phyloP scores from a whole-genome alignment of 1,140 invertebrate genomes.

The Maniola jurtina region DNA sequence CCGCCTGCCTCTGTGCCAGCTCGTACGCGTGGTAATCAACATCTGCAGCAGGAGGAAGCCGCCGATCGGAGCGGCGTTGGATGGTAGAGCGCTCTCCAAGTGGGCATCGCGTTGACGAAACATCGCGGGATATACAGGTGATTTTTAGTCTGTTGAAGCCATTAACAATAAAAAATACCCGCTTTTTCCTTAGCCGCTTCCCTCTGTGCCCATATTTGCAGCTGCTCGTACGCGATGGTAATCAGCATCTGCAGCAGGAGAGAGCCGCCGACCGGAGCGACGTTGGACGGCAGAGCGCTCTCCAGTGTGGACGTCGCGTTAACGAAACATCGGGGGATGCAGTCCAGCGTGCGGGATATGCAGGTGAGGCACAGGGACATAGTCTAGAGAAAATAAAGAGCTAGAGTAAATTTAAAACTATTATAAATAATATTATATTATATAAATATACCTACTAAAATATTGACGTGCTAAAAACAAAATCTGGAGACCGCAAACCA shows the following conservation, averaged over 20 bases:
- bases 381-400: slow-evolving; percentile 66
- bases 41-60: slow-evolving; percentile 85
- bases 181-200: slow-evolving; percentile 69
- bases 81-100: slow-evolving; percentile 23
- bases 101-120: too few relatives aligned
- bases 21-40: slow-evolving; percentile 80
- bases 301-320: slow-evolving; percentile 80
- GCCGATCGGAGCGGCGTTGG: slow-evolving; percentile 82
- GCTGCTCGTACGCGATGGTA: slow-evolving; percentile 80
- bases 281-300: slow-evolving; percentile 82
- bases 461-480: too few relatives aligned
- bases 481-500: too few relatives aligned
- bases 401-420: too few relatives aligned
- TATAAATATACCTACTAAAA: too few relatives aligned
- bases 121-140: slow-evolving; percentile 22
- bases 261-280: slow-evolving; percentile 82
- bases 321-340: slow-evolving; percentile 80
- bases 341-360: slow-evolving; percentile 83
- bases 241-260: slow-evolving; percentile 84
- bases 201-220: slow-evolving; percentile 73
- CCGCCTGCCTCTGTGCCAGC: slow-evolving; percentile 68
- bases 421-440: too few relatives aligned
- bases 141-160: too few relatives aligned
- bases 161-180: too few relatives aligned
- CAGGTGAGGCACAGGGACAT: slow-evolving; percentile 86